Evolutionary conservation across 1,140 invertebrate genomes (phyloP).

Genomic region (Schlechtendalia chinensis): DNA sequence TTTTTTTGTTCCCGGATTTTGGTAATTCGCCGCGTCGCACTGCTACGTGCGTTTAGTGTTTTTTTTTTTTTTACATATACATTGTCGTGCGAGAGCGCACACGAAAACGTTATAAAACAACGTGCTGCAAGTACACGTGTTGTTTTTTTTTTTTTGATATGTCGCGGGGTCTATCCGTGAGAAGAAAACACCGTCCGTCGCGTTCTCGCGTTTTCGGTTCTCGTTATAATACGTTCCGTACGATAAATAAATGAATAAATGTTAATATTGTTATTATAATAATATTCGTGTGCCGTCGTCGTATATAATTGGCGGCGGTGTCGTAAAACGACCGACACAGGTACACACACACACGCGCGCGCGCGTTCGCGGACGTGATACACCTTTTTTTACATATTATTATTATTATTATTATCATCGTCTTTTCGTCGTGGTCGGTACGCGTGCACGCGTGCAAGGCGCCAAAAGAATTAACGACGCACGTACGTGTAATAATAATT

Average conservation of each 20-base stretch:
- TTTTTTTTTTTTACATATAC: too few species aligned
- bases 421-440: background rate
- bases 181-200: constrained; percentile 2
- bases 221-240: background rate
- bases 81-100: too few species aligned
- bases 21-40: too few species aligned
- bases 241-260: background rate
- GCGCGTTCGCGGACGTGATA: constrained; percentile 12
- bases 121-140: background rate
- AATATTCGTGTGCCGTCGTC: constrained; percentile 10
- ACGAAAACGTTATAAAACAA: too few species aligned
- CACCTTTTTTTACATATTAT: constrained; percentile 3
- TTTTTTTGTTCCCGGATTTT: too few species aligned
- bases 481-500: constrained; percentile 43
- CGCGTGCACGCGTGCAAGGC: background rate
- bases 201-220: background rate
- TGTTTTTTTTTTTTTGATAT: too few species aligned
- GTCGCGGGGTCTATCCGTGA: background rate
- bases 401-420: background rate
- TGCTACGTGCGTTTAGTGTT: too few species aligned
- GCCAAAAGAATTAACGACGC: constrained; percentile 41
- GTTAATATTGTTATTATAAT: background rate
- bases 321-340: constrained; percentile 32
- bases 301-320: constrained; percentile 46
- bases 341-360: too few species aligned